These are phyloP conservation scores for Coenonympha glycerion DNA, from an alignment of 2,888 invertebrate species.

Conservation along the genomic window DNA sequence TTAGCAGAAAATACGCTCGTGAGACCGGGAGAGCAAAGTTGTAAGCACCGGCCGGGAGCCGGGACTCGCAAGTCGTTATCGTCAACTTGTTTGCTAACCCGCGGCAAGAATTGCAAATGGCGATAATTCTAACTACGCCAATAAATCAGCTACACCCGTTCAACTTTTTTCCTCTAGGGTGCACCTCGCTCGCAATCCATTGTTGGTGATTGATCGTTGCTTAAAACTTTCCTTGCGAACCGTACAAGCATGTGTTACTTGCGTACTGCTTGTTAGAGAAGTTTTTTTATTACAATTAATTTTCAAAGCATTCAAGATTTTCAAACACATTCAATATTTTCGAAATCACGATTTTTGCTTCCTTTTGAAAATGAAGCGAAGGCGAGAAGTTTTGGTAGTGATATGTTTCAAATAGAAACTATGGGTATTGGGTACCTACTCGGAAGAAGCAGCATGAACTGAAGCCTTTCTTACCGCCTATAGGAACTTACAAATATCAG, in stretches of 20 bases:
- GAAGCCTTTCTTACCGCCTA: no score
- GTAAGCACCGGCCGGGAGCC: conserved; percentile 17
- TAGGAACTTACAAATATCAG: no score
- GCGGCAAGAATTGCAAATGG: conserved; percentile 73
- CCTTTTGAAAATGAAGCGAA: no score
- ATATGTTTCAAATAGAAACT: no score
- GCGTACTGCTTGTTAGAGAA: conserved; percentile 31
- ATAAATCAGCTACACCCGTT: conserved; percentile 69
- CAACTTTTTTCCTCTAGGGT: conserved; percentile 69
- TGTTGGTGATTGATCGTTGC: conserved; percentile 69
- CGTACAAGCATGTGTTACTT: conserved; percentile 53
- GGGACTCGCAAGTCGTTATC: conserved; percentile 56
- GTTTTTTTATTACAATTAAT: conserved; percentile 3
- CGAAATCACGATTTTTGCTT: no score
- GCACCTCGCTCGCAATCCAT: conserved; percentile 51
- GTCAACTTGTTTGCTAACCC: conserved; percentile 56
- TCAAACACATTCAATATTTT: neutral
- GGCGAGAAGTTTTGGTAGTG: no score
- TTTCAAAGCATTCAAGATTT: no score
- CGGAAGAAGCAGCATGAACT: no score
- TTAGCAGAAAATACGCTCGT: conserved; percentile 2
- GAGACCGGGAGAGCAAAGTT: conserved; percentile 3
- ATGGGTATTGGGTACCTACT: no score
- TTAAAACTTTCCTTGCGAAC: conserved; percentile 47
- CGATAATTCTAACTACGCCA: conserved; percentile 72